Base-by-base conservation (phyloP, 1,140 invertebrate genomes). In the Sitodiplosis mosellana region DNA sequence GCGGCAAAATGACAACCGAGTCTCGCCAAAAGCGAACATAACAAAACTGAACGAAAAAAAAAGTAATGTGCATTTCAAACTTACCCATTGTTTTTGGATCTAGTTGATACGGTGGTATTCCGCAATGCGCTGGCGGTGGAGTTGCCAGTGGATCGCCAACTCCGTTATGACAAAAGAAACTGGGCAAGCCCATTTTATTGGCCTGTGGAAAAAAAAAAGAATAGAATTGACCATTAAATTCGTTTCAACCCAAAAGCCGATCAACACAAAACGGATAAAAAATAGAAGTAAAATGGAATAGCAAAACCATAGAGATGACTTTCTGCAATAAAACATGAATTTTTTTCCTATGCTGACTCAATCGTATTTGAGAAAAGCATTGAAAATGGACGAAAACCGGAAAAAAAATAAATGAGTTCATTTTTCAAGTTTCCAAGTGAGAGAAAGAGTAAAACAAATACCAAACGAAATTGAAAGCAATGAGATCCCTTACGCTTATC, bases 111-210 rank as follows among this genome's bases (percentile, higher is more conserved):
- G 90, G 87, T 49, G 88, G 87, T 56, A 94, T 93, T 56, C 91
- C 91, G 87, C 93, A 95, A 66, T 95, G 91, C 53, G 92, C 91
- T 12, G 92, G 91, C 18, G 92, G 91, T 48, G 91, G 91, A 67
- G 91, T 88, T 33, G 83, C 77, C 54, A 87, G 69, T 15, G 74
- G 70, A 57, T 84, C 78, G 40, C 88, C 88, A 57, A 84, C 78
- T 40, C 88, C 88, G 61, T 87, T 90, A 56, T 87, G 86, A 66
- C 89, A 91, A 71, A 94, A 92, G 65, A 90, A 84, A 18, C 85
- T 81, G 50, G 69, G 68, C 52, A 91, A 69, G 51, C 87, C 86
- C 74, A 92, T 89, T 75, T 91, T 91, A 58, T 84, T 80, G 52
- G 87, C 83, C 87, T 91, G 74, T 37, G 82, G 80, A 60, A 67